These are phyloP conservation scores for Bembecia ichneumoniformis DNA, from an alignment of 2,888 invertebrate species.

Conservation along the genomic window DNA sequence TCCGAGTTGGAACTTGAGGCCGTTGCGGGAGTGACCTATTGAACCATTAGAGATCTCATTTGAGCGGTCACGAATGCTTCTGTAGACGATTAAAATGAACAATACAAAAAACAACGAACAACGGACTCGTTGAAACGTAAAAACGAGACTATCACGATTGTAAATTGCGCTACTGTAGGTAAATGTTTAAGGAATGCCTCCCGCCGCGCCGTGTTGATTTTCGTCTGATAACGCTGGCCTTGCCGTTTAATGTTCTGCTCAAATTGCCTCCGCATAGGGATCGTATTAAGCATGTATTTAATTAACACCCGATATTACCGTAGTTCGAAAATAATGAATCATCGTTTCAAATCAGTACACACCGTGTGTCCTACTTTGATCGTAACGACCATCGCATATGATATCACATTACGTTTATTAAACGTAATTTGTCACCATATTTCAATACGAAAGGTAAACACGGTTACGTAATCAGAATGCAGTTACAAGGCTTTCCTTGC, in stretches of 20 bases:
- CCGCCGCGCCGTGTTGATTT: conserved; percentile 55
- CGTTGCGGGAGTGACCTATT: conserved; percentile 26
- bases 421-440: background rate
- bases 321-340: conserved; percentile 37
- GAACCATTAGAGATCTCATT: conserved; percentile 32
- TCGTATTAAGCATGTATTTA: conserved; percentile 33
- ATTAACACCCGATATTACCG: conserved; percentile 29
- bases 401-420: background rate
- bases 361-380: background rate
- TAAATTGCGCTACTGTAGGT: conserved; percentile 49
- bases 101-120: conserved; percentile 41
- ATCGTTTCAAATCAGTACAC: conserved; percentile 10
- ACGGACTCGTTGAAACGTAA: conserved; percentile 53
- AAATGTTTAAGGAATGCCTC: conserved; percentile 50
- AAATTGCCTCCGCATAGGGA: conserved; percentile 45
- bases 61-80: conserved; percentile 31
- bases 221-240: conserved; percentile 60
- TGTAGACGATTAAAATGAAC: conserved; percentile 42
- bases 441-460: conserved; percentile 2
- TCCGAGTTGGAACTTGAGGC: no score
- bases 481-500: background rate
- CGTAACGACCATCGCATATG: background rate
- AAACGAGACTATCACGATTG: conserved; percentile 61
- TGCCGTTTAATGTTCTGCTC: conserved; percentile 54
- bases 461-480: background rate